Conservation (phyloP, 2,888 invertebrate species). For the Chymomyza caudatula region DNA sequence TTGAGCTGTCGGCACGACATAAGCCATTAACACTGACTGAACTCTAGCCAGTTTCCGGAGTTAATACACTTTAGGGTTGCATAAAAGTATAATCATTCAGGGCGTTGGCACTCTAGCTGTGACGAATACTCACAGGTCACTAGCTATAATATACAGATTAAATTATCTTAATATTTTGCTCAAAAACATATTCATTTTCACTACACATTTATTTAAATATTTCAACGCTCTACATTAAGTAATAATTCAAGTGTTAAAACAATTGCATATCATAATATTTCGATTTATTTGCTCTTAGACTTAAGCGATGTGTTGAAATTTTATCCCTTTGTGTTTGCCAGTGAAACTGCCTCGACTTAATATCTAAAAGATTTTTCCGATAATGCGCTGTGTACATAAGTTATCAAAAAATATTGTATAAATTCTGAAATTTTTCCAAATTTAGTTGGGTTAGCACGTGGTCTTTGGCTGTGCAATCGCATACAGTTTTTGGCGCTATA, state of each 20-base stretch:
- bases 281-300: neutral
- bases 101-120: too few species aligned
- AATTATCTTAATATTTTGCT: neutral
- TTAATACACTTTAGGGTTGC: too few species aligned
- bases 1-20: too few species aligned
- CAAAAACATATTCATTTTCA: constrained; percentile 9
- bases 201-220: constrained; percentile 49
- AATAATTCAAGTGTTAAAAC: constrained; percentile 19
- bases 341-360: constrained; percentile 7
- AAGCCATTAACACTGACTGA: too few species aligned
- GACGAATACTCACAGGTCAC: too few species aligned
- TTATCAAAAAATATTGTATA: neutral
- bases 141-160: too few species aligned
- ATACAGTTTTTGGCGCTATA: neutral
- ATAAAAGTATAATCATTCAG: too few species aligned
- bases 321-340: neutral
- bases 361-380: neutral
- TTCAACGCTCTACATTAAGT: neutral
- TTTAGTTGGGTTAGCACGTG: neutral
- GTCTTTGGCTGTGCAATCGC: neutral
- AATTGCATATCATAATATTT: constrained; percentile 15
- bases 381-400: neutral
- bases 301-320: constrained; percentile 19
- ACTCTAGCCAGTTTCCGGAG: too few species aligned
- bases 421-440: neutral